Percentiles rank a stretch among this genome's conserved stretches.
Conservation (phyloP, 2,113 vertebrate genomes). For the Hyperopisus bebe region DNA sequence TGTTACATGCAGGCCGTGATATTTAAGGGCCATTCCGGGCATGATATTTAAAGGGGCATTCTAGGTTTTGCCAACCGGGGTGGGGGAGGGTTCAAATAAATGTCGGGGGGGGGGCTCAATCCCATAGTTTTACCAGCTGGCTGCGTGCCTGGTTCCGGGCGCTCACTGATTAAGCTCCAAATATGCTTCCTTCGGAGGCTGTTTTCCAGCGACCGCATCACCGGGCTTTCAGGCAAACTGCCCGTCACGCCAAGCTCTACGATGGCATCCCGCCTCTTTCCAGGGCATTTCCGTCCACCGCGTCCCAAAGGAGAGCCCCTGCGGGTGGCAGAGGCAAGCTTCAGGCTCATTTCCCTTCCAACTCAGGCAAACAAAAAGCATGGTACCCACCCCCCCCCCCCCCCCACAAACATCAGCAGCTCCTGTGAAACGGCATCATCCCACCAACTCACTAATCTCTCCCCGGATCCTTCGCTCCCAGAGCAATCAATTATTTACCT, state of each 20-base stretch:
- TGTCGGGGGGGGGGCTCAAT: neutral
- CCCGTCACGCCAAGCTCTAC: neutral
- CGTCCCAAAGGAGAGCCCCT: neutral
- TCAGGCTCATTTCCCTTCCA: neutral
- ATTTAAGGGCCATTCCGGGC: neutral
- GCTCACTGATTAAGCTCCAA: neutral
- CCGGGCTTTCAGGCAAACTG: neutral
- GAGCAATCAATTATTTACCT: conserved; percentile 76
- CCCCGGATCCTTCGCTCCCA: conserved; percentile 45
- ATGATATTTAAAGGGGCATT: neutral
- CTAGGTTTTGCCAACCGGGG: neutral
- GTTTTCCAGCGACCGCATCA: neutral
- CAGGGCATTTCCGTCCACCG: neutral
- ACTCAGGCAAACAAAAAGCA: neutral
- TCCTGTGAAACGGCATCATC: neutral
- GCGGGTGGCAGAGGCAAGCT: neutral
- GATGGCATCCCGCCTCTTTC: neutral
- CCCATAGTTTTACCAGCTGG: neutral
- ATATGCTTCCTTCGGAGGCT: neutral
- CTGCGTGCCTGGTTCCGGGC: neutral
- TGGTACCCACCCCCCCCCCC: neutral
- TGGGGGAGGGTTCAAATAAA: neutral
- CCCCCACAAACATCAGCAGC: neutral
- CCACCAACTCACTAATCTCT: conserved; percentile 20
- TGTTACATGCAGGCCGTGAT: neutral